phyloP scores from a whole-genome alignment of 2,888 invertebrate genomes.

The Ephialtes manifestator region DNA sequence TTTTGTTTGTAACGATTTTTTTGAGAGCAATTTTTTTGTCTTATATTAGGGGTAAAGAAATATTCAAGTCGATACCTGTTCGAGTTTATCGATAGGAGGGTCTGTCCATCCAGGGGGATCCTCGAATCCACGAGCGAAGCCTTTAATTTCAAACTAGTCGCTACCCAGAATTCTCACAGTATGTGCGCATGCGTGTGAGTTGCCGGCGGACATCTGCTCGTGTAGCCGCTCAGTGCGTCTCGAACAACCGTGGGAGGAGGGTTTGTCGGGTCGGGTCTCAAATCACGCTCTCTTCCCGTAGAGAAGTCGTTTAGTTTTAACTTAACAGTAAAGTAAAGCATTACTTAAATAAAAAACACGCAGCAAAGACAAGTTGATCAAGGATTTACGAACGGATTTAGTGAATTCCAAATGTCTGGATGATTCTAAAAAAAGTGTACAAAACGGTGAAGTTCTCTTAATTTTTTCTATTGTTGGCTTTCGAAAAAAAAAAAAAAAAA shows the following conservation, averaged over 20 bases:
- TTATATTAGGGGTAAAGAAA: neutral
- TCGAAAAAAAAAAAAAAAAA: neutral
- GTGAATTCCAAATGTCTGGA: neutral
- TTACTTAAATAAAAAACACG: neutral
- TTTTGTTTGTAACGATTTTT: no score
- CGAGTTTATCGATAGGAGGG: neutral
- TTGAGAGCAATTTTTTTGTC: no score
- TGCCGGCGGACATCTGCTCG: slow-evolving; percentile 66
- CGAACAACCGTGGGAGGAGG: slow-evolving; percentile 73
- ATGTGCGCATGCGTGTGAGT: slow-evolving; percentile 74
- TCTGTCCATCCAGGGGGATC: slow-evolving; percentile 8
- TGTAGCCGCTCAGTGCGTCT: slow-evolving; percentile 75
- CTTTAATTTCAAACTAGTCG: slow-evolving; percentile 56
- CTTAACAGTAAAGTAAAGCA: no score
- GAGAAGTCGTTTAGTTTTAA: slow-evolving; percentile 19
- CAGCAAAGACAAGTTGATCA: neutral
- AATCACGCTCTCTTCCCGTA: slow-evolving; percentile 39
- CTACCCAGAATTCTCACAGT: slow-evolving; percentile 26
- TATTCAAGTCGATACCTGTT: slow-evolving; percentile 22
- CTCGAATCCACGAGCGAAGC: slow-evolving; percentile 26
- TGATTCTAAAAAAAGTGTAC: neutral
- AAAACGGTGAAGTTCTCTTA: slow-evolving; percentile 18
- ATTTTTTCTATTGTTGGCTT: neutral
- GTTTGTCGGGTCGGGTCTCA: slow-evolving; percentile 66
- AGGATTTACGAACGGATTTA: neutral